Evolutionary conservation across 2,888 invertebrate genomes (phyloP), one percentile per base, ranked within the genome.

Genomic region (Apodemia hepburni): DNA sequence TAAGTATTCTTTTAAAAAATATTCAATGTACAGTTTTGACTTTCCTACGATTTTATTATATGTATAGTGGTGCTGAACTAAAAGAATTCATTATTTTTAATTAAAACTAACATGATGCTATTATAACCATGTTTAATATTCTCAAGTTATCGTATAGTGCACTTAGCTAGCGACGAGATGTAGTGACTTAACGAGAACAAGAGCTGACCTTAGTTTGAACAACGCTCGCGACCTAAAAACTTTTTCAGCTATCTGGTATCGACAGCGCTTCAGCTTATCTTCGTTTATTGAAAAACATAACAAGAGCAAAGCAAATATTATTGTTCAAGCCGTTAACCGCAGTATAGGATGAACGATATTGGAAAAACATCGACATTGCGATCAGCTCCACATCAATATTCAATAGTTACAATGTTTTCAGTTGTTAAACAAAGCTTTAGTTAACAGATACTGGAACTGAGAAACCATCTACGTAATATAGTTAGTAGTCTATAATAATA

Each of bases 151-250:
- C 63, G 70, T 65, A 64, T 68, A 70, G 66, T 69, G 74, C 68
- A 72, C 72, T 75, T 75, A 76, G 71, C 70, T 65, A 69, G 64
- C 71, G 69, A 76, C 75, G 76, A 77, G 78, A 77, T 76, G 73
- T 73, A 72, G 76, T 75, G 73, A 77, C 67, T 77, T 79, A 80
- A 82, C 80, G 75, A 80, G 78, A 75, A 76, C 73, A 73, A 73
- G 73, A 72, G 70, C 70, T 75, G 68, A 74, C 71, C 72, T 75
- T 74, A 72, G 74, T 72, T 68, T 76, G 74, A 78, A 85, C 79
- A 81, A 82, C 79, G 75, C 78, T 83, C 81, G 77, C 76, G 82
- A 84, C 82, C 82, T 83, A 82, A 78, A 84, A 84, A 84, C 78
- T 80, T 77, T 80, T 77, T 76, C 73, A 81, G 71, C 74, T 76